Evolutionary conservation across 2,113 vertebrate genomes (phyloP), one percentile per base, ranked within the genome.

Genomic region (Lethenteron reissneri): DNA sequence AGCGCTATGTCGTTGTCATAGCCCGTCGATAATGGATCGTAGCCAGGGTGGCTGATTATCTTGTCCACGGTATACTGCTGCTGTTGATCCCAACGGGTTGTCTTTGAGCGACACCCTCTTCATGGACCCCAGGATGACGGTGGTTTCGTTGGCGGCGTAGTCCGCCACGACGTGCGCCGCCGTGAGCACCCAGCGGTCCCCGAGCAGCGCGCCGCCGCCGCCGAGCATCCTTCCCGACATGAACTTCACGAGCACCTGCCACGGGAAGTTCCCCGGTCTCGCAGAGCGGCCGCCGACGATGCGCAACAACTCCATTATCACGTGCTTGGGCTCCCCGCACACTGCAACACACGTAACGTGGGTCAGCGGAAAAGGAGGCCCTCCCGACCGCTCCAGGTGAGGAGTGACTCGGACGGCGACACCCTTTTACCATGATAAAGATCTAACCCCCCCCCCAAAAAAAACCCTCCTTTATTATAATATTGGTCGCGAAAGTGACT

Each of bases 1-100:
- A 97, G 82, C 69, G 90, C 91, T 15, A 97, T 91, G 74, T 96
- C 91, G 56, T 85, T 82, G 0, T 95, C 76, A 17, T 72, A 90
- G 72, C 3, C 74, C 8, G 0, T 19, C 2, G 3, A 60, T 0
- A 8, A 9, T 3, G 2, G 70, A 0, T 3, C 11, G 72, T 86
- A 96, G n/a, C 70, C 56, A 0, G 87, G 88, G 70, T 97, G 90
- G 73, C 90, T 74, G 41, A 83, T 82, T 62, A 89, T 78, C 41
- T 75, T 82, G 1, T 80, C 80, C 2, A 82, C 72, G 41, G 41
- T 41, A 41, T 41, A 41, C 5, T 41, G 41, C 0, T 57, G 80
- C n/a, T 81, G 70, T 76, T 77, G 59, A 80, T 78, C 2, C 77
- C 69, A 71, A 86, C 1, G 3, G 41, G 41, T 41, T 41, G 56